phyloP scores from a whole-genome alignment of 2,797 vertebrate genomes.

The Xiphophorus birchmanni region DNA sequence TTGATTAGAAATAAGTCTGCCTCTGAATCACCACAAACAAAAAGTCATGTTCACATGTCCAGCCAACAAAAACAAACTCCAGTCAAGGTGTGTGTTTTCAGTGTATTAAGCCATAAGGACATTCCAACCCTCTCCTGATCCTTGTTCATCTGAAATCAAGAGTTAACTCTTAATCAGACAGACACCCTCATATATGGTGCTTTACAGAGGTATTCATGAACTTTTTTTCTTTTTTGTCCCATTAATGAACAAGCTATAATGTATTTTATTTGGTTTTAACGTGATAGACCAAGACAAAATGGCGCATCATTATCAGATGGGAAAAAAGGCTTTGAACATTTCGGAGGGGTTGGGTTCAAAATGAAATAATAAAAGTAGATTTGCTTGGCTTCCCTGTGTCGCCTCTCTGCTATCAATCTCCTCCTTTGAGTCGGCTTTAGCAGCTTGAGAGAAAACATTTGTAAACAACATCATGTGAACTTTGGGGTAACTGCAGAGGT shows the following conservation, averaged over 20 bases:
- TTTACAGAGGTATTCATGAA: neutral
- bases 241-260: neutral
- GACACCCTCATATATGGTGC: constrained; percentile 18
- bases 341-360: neutral
- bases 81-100: constrained; percentile 39
- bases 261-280: neutral
- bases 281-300: neutral
- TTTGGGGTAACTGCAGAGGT: neutral
- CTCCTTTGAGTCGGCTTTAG: neutral
- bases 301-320: neutral
- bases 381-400: neutral
- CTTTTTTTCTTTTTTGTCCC: neutral
- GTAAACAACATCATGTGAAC: neutral
- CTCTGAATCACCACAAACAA: constrained; percentile 33
- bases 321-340: neutral
- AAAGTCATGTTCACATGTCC: constrained; percentile 20
- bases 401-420: neutral
- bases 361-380: neutral
- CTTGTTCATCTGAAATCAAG: constrained; percentile 43
- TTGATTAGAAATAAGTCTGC: constrained; percentile 19
- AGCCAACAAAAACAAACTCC: constrained; percentile 29
- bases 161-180: constrained; percentile 26
- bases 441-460: no score
- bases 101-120: constrained; percentile 36
- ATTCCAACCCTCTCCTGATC: constrained; percentile 58